Evolutionary conservation across 2,888 invertebrate species (phyloP).

Genomic region (Leuctra nigra): DNA sequence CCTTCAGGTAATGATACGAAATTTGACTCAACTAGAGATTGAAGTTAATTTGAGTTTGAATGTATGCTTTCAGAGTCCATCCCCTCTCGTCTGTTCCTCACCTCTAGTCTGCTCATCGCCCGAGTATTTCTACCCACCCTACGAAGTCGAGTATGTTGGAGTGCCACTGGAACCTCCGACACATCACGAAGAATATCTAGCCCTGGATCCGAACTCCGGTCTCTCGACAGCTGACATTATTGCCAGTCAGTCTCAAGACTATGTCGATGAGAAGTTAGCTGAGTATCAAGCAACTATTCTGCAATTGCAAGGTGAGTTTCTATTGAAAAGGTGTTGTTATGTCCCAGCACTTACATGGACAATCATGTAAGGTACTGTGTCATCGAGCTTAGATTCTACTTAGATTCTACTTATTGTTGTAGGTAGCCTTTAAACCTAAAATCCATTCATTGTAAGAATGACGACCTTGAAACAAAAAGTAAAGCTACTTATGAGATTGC

Average conservation of each 20-base stretch:
- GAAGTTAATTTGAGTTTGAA: too few species aligned
- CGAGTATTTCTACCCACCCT: conserved; percentile 33
- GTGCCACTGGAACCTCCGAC: conserved; percentile 69
- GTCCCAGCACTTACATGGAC: too few species aligned
- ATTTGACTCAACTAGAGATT: too few species aligned
- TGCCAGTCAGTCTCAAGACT: conserved; percentile 89
- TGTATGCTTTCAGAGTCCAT: conserved; percentile 46
- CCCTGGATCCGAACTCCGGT: conserved; percentile 48
- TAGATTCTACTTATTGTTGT: too few species aligned
- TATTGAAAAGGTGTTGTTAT: too few species aligned
- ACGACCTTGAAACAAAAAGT: too few species aligned
- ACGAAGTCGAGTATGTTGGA: conserved; percentile 50
- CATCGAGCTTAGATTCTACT: too few species aligned
- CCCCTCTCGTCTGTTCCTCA: conserved; percentile 54
- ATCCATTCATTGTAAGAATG: too few species aligned
- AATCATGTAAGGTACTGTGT: too few species aligned
- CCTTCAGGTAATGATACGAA: too few species aligned
- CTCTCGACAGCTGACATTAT: conserved; percentile 88
- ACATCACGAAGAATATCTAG: conserved; percentile 49
- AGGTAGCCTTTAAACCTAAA: too few species aligned
- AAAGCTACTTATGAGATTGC: too few species aligned
- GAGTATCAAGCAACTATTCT: conserved; percentile 91
- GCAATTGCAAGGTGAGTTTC: conserved; percentile 72
- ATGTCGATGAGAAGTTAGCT: conserved; percentile 87
- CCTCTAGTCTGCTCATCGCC: conserved; percentile 52